Base-by-base conservation (phyloP, 2,888 invertebrate species). In the Oasisia sp. region DNA sequence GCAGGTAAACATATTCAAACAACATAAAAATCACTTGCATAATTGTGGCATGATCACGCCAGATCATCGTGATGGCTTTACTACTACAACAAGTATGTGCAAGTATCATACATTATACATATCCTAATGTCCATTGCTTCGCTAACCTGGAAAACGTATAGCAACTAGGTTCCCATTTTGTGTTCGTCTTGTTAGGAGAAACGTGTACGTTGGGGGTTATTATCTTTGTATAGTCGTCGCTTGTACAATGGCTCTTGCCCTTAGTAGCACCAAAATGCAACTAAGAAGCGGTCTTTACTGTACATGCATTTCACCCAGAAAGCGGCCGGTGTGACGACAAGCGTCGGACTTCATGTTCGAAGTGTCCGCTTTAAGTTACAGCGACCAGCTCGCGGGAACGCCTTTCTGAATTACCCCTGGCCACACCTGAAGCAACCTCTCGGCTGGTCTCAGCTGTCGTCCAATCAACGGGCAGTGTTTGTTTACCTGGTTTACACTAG, bases 21-120 rank as follows among this genome's bases (percentile, higher is more conserved):
- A 74, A 74, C 74, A 74, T 74, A 74, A 74, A 74, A 74, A 74
- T 74, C 74, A 27, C 74, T 74, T 74, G 74, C 74, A 74, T 74
- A 74, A 74, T 74, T 74, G 74, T 74, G 74, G 74, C 74, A 74
- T 74, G 74, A 74, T 19, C 74, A 74, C 74, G 27, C 74, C 27
- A 74, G 74, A 27, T 7, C 74, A 74, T 74, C 19, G 74, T n/a
- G 7, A 1, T 7, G 74, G 74, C 3, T 19, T 27, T 74, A 27
- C 74, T 19, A 74, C 19, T 74, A 74, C 74, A 74, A 74, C 74
- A 74, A 74, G 74, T 74, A 74, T 74, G 74, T 74, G 74, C 74
- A 74, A n/a, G 19, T 74, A 74, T 74, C 74, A 74, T 19, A 74
- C 74, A 14, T 74, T 74, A 74, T 74, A 74, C 74, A 74, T 74